Evolutionary conservation across 2,113 vertebrate species (phyloP).

Genomic region (Corythoichthys haematopterus): DNA sequence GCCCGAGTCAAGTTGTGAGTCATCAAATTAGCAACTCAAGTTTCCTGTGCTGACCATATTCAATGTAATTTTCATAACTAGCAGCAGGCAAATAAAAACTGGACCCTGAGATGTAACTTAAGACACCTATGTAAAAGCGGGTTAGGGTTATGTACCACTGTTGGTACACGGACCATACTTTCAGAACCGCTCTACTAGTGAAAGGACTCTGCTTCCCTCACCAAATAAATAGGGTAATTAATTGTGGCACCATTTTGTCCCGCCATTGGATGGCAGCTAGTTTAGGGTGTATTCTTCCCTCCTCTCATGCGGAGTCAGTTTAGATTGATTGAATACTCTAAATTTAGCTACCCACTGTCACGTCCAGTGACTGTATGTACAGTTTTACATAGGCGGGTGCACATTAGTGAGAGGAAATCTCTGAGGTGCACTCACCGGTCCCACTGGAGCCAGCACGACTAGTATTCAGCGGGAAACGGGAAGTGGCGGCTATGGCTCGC

Average conservation of each 20-base stretch:
- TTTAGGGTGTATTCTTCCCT: neutral
- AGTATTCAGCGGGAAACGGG: conserved; percentile 59
- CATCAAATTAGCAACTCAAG: too few relatives aligned
- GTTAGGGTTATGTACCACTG: too few relatives aligned
- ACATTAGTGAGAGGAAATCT: conserved; percentile 39
- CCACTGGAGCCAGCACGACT: conserved; percentile 55
- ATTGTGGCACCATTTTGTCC: neutral
- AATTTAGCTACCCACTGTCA: neutral
- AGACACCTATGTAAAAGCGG: too few relatives aligned
- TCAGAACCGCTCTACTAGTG: too few relatives aligned
- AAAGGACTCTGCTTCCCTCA: too few relatives aligned
- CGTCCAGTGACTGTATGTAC: neutral
- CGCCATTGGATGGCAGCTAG: neutral
- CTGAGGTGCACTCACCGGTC: conserved; percentile 36
- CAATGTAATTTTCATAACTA: too few relatives aligned
- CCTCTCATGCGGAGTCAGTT: neutral
- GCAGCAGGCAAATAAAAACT: too few relatives aligned
- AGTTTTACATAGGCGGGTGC: neutral
- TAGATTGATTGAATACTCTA: neutral
- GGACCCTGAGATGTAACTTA: too few relatives aligned
- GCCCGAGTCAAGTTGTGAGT: too few relatives aligned
- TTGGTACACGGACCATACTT: too few relatives aligned
- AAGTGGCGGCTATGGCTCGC: conserved; percentile 37
- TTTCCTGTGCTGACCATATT: too few relatives aligned
- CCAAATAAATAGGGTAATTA: too few relatives aligned